Evolutionary conservation across 2,888 invertebrate genomes (phyloP).

Genomic region (Pseudococcus jackbeardsleyi): DNA sequence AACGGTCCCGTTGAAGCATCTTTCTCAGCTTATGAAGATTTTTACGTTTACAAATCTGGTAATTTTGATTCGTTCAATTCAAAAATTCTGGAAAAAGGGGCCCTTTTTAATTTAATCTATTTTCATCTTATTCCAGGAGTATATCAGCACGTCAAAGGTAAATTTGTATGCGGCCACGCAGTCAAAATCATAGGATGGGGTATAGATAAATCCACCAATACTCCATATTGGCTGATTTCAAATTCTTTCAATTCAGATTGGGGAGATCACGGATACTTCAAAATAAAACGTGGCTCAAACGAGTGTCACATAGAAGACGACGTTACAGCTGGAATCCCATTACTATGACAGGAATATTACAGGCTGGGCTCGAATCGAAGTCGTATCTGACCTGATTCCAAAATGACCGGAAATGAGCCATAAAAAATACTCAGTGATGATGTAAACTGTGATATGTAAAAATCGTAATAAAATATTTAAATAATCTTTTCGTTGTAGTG

Average conservation of each 20-base stretch:
- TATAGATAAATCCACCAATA: conserved; percentile 76
- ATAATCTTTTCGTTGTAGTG: no score
- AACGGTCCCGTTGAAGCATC: conserved; percentile 93
- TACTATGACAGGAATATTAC: neutral
- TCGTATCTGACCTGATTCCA: neutral
- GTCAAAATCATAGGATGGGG: conserved; percentile 80
- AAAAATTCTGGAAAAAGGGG: no score
- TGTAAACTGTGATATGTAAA: neutral
- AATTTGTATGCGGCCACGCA: conserved; percentile 73
- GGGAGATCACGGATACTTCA: conserved; percentile 91
- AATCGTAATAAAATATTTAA: neutral
- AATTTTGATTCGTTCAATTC: neutral
- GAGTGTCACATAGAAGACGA: conserved; percentile 82
- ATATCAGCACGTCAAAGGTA: conserved; percentile 82
- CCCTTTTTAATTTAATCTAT: no score
- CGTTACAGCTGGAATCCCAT: conserved; percentile 79
- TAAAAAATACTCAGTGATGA: neutral
- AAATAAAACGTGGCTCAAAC: conserved; percentile 84
- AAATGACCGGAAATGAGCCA: neutral
- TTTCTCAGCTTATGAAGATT: conserved; percentile 88
- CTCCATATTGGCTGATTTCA: conserved; percentile 89
- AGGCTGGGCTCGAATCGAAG: neutral
- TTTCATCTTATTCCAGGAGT: conserved; percentile 72
- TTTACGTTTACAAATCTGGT: conserved; percentile 82
- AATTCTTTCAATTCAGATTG: conserved; percentile 96